Percentiles rank a stretch among this genome's conserved stretches.
Conservation (phyloP, 2,113 vertebrate species). For the Bos javanicus region DNA sequence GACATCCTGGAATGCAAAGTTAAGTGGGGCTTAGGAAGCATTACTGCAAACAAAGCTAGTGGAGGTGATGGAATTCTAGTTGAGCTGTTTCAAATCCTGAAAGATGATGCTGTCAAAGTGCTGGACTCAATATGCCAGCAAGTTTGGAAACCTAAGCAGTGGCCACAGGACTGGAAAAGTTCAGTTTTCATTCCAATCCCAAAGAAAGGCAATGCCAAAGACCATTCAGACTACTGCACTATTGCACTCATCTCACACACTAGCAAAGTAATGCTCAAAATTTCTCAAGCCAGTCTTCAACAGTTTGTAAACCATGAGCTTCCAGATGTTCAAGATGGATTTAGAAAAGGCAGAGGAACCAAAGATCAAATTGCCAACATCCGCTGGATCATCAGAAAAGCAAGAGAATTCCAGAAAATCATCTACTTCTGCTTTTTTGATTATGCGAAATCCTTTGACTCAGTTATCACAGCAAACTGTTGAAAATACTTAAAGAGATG, state of each 20-base stretch:
- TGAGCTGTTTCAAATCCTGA: not conserved
- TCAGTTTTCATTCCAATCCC: not conserved
- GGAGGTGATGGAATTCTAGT: not conserved
- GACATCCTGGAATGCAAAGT: not conserved
- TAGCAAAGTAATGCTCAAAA: not conserved
- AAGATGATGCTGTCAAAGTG: not conserved
- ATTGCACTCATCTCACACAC: not conserved
- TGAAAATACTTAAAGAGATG: not conserved
- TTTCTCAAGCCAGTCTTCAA: not conserved
- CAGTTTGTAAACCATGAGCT: not conserved
- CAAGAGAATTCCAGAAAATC: not conserved
- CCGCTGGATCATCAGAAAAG: fast-evolving
- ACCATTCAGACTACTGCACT: not conserved
- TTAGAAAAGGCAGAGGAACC: not conserved
- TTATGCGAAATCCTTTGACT: not conserved
- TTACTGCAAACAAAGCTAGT: not conserved
- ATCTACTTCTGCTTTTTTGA: not conserved
- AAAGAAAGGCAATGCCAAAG: not conserved
- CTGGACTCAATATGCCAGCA: not conserved
- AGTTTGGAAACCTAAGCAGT: not conserved
- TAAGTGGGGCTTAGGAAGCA: not conserved
- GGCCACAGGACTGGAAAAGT: not conserved
- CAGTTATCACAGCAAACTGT: not conserved
- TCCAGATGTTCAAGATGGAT: not conserved
- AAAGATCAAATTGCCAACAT: not conserved